Evolutionary conservation across 2,797 vertebrate species (phyloP), one percentile per base, ranked within the genome.

Genomic region (Anguilla marmorata): DNA sequence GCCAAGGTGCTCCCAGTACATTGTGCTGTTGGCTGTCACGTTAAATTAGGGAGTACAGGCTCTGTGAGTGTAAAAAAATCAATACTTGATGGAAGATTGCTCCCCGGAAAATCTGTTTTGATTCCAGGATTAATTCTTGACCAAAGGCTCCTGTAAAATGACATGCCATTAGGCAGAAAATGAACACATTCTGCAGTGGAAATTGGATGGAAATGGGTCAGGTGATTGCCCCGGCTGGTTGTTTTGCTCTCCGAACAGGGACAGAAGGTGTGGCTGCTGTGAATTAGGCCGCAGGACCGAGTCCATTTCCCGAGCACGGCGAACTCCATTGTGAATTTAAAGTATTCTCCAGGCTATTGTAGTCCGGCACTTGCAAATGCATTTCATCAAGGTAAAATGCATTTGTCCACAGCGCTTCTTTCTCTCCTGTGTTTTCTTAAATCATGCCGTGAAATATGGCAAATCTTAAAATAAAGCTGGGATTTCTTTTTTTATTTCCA

Each of bases 1-100:
- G 96, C 97, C 97, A 98, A 98, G 98, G 97, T 98, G 97, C 98
- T 98, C 96, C 97, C 96, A 97, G 96, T 97, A 98, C 98, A 99
- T 98, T 99, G 98, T 98, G 97, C 97, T 97, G 96, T 98, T 96
- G 96, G 97, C 98, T 99, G 98, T 99, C 98, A 99, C 97, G 96
- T 99, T 99, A 99, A 99, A 99, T 99, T 99, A 99, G 97, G 97
- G 98, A 99, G 97, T 98, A 99, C 98, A 98, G 97, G 97, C 97
- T 98, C 97, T 93, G 97, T 97, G 97, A 99, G 98, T 99, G 98
- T 99, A 99, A 98, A 98, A 98, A 99, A 99, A 99, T 99, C 98
- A 98, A 99, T 99, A 99, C 98, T 98, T 99, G 98, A 99, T 98
- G 98, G 98, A 98, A 99, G 98, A 99, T 98, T 99, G 98, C 97